Conservation (phyloP, 2,888 invertebrate species). For the Troides oblongomaculatus region DNA sequence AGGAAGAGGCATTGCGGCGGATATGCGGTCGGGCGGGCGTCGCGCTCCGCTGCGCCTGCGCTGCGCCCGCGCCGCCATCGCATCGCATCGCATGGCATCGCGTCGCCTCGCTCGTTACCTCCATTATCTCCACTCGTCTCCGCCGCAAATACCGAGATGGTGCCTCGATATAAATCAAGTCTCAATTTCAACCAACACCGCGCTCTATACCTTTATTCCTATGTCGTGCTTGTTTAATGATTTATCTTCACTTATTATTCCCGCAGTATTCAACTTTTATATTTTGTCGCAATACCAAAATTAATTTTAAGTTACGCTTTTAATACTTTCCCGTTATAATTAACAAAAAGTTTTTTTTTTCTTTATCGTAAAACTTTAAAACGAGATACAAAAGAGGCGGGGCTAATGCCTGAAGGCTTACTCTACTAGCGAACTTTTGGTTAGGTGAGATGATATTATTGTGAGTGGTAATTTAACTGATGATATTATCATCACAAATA, state of each 20-base stretch:
- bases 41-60: constrained; percentile 64
- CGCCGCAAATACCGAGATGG: constrained; percentile 61
- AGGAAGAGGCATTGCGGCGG: constrained; percentile 69
- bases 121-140: constrained; percentile 66
- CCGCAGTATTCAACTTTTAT: too few species aligned
- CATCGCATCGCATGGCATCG: constrained; percentile 52
- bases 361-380: too few species aligned
- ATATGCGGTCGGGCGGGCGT: constrained; percentile 75
- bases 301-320: too few species aligned
- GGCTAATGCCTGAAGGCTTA: too few species aligned
- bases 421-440: too few species aligned
- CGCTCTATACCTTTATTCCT: constrained; percentile 21
- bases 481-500: too few species aligned
- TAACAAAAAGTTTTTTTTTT: too few species aligned
- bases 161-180: constrained; percentile 55
- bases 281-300: too few species aligned
- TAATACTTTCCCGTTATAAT: too few species aligned
- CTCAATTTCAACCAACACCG: constrained; percentile 36
- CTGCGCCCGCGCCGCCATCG: constrained; percentile 51
- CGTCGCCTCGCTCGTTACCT: constrained; percentile 61
- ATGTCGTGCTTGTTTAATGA: constrained; percentile 5
- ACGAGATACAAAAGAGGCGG: too few species aligned
- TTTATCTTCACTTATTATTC: neutral
- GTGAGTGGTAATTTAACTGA: too few species aligned
- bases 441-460: too few species aligned